Conservation (phyloP, 2,797 vertebrate genomes). For the Fratercula arctica region DNA sequence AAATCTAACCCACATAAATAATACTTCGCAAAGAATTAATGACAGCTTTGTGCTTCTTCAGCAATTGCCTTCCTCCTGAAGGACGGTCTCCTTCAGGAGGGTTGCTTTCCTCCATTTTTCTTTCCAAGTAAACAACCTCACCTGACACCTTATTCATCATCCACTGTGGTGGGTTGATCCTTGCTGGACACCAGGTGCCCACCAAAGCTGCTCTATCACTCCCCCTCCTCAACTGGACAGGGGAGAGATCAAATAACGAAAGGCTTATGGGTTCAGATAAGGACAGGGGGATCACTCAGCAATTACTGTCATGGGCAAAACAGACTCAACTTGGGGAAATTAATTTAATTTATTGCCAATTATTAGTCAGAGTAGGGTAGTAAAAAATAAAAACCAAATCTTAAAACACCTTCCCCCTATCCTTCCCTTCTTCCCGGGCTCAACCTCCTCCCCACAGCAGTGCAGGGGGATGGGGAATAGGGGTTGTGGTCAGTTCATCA, state of each 20-base stretch:
- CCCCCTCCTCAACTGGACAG: background rate
- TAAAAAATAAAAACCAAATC: background rate
- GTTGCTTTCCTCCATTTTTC: background rate
- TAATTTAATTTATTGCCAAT: background rate
- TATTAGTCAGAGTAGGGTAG: background rate
- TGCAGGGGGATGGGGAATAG: background rate
- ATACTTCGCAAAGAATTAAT: background rate
- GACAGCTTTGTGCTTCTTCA: background rate
- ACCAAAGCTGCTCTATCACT: background rate
- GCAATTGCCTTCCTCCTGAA: background rate
- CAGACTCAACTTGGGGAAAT: background rate
- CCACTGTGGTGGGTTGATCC: background rate
- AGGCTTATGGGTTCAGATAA: background rate
- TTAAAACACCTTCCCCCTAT: background rate
- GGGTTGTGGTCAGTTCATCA: background rate
- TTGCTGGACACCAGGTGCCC: background rate
- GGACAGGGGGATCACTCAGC: background rate
- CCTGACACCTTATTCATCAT: conserved; percentile 29
- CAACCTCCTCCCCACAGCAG: background rate
- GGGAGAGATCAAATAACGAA: background rate
- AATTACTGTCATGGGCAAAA: background rate
- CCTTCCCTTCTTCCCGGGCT: background rate
- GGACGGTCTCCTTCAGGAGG: background rate
- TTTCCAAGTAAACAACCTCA: conserved; percentile 20
- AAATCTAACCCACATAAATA: background rate